Base-by-base conservation (phyloP, 2,113 vertebrate species). In the Phrynosoma blainvillii region DNA sequence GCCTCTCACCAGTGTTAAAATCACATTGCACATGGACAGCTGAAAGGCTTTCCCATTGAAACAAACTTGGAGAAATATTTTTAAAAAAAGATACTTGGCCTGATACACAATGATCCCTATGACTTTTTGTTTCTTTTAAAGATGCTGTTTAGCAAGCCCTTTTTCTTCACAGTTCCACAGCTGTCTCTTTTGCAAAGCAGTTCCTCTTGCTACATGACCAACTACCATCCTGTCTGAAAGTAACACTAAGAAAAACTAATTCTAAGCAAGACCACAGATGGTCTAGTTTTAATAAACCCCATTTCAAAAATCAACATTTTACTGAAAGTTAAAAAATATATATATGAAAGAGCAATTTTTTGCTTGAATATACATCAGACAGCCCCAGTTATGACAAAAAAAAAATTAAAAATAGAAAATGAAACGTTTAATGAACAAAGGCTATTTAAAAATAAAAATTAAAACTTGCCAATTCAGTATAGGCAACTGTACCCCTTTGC, bases 391-490 rank as follows among this genome's bases (percentile, higher is more conserved):
- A 95, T 59, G 91, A 95, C 96, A 96, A 88, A 91, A 86, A 62
- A 92, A 93, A 95, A 84, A 95, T 94, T 95, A 91, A 18, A 91
- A 18, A 79, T 91, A 78, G 62, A 78, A 85, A 84, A 85, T 20
- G 73, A 71, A 85, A 75, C n/a, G 9, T 96, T 91, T 90, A 94
- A 94, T 95, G 92, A 88, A 91, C 90, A 95, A 95, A 94, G 93
- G 16, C 92, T 92, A 92, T 92, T 92, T 93, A 91, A 79, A 89
- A 92, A 81, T 91, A 95, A 93, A 93, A 87, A 93, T 85, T 88
- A 96, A 93, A 93, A 87, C 92, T 85, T 88, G 83, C 74, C 94
- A 93, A 95, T 96, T 94, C 93, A 95, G 96, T 93, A 91, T 95
- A 94, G 90, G 79, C 82, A 89, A 94, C 62, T 94, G 92, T 95